phyloP scores from a whole-genome alignment of 2,888 invertebrate genomes.

The Acanthoscelides obtectus region DNA sequence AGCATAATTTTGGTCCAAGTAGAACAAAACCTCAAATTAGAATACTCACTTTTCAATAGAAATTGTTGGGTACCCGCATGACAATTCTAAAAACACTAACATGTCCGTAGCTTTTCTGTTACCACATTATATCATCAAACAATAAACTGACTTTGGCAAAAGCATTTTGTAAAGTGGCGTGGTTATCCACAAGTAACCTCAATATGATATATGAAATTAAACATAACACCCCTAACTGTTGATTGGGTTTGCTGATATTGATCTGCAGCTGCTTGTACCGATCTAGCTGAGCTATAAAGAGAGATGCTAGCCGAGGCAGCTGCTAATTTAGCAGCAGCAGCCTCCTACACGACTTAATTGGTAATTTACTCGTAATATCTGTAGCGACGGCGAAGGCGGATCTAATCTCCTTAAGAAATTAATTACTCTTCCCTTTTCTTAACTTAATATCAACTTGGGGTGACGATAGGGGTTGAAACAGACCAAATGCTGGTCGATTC shows the following conservation, averaged over 20 bases:
- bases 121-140: too few species aligned
- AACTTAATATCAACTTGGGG: neutral
- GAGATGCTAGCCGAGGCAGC: neutral
- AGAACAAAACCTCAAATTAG: too few species aligned
- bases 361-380: neutral
- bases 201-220: neutral
- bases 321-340: neutral
- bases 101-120: too few species aligned
- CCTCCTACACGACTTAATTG: neutral
- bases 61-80: too few species aligned
- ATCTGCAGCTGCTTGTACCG: neutral
- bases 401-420: neutral
- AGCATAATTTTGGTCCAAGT: too few species aligned
- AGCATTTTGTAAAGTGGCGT: too few species aligned
- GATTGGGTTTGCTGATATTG: neutral
- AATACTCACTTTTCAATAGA: too few species aligned
- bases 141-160: too few species aligned
- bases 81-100: too few species aligned
- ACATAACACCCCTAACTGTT: neutral
- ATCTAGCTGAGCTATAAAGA: neutral
- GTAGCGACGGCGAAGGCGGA: neutral
- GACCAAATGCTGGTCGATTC: neutral
- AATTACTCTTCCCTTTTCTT: neutral
- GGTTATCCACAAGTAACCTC: too few species aligned
- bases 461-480: neutral